Base-by-base conservation (phyloP, 1,140 invertebrate species). In the Ceratina australensis region DNA sequence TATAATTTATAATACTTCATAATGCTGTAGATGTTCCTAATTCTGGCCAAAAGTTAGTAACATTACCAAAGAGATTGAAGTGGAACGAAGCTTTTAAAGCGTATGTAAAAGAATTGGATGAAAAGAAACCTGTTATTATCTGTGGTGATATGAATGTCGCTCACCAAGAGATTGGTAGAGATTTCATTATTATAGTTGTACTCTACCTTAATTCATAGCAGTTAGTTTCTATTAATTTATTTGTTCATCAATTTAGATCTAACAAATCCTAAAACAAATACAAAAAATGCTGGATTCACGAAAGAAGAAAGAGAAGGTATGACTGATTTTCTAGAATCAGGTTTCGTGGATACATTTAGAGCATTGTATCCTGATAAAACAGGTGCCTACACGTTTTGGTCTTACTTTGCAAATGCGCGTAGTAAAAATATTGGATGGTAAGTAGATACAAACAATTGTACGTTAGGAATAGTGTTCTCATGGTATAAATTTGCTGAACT, bases 81-180 rank as follows among this genome's bases (percentile, higher is more conserved):
- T 99, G 98, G 98, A 98, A 99, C 90, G 92, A 95, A 79, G 92
- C 94, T 28, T 98, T 99, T 88, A 94, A 95, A 77, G 93, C 94
- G 22, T 95, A 96, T 89, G 89, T 99, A 12, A 95, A 96, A 86
- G 92, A 95, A 64, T 93, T 99, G 22, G 97, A 99, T 92, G 92
- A 94, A 73, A 95, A 96, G 65, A 99, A 99, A 91, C 97, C 98
- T 18, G 97, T 99, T 0, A 96, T 99, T 64, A 94, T 99, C 80
- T 97, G 96, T 90, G 98, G 99, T 2, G 99, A 99, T 92, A 95
- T 99, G 93, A 99, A 99, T 93, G 98, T 99, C 7, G 96, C 98
- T 61, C 98, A 99, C 91, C 92, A 96, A 83, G 97, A 98, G 94
- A 99, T 99, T 89, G 97, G 97, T 97, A 92, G 12, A 28, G 47